Base-by-base conservation (phyloP, 2,797 vertebrate species). In the Sebastes matsubarae region DNA sequence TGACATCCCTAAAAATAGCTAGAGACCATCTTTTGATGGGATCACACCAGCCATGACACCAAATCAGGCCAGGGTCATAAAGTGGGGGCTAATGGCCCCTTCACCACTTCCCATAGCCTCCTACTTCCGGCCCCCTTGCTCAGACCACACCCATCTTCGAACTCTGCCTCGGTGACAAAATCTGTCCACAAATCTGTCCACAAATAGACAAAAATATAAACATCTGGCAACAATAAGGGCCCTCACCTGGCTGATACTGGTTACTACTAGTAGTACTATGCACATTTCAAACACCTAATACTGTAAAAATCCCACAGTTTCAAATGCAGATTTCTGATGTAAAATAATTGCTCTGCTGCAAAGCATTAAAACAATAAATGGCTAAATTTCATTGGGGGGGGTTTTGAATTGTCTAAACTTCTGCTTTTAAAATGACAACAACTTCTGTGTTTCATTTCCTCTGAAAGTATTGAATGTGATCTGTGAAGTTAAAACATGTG, bases 391-490 rank as follows among this genome's bases (percentile, higher is more conserved):
- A 30, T 13, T 2, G 8, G 2, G 3, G 16, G 16, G 2, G 1
- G 24, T 2, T 46, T 46, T 46, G 1, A 46, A 2, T 52, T 71
- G 24, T 8, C 18, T 42, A 6, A 66, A 77, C 55, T 79, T 83
- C 54, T 63, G 71, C 72, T 83, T 76, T 71, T 16, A 55, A 32
- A 8, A 20, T 38, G 14, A 36, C 5, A 36, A 38, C 32, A 68
- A 54, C 79, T 82, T 89, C 82, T 81, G 34, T 9, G 50, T 85
- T 85, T 84, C 8, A 66, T 77, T 87, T 83, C 72, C 68, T 73
- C 18, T 57, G 16, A 75, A 61, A 81, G 52, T 0, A 34, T 27
- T 42, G 38, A 69, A 79, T 55, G 65, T 8, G 34, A 77, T 73
- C 20, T 54, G 30, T 66, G 52, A 69, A 61, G 18, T 72, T 22